phyloP scores from a whole-genome alignment of 2,888 invertebrate species.

The Poecilobothrus nobilitatus region DNA sequence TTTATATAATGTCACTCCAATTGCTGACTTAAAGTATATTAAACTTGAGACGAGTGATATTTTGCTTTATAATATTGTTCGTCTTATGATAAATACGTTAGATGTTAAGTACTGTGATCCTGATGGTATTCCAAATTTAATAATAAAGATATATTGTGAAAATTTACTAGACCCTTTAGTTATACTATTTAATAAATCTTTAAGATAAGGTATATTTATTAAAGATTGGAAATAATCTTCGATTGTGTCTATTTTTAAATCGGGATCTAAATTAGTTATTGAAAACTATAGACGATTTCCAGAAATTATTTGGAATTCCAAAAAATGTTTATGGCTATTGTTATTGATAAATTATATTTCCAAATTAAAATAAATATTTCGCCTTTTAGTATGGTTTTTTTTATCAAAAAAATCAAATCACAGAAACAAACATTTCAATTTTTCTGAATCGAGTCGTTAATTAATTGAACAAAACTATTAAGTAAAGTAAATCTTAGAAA shows the following conservation, averaged over 20 bases:
- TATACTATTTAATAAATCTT: not conserved
- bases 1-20: too few relatives aligned
- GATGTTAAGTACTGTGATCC: not conserved
- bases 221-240: not conserved
- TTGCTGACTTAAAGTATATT: too few relatives aligned
- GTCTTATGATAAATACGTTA: not conserved
- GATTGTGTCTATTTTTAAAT: not conserved
- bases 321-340: not conserved
- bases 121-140: not conserved
- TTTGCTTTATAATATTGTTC: too few relatives aligned
- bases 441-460: not conserved
- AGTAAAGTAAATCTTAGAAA: not conserved
- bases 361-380: not conserved
- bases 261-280: not conserved
- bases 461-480: not conserved
- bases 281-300: not conserved
- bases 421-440: not conserved
- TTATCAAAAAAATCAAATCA: not conserved
- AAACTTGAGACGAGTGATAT: too few relatives aligned
- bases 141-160: not conserved
- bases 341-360: not conserved
- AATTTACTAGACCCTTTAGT: not conserved
- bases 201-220: not conserved
- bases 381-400: not conserved
- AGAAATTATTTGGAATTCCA: not conserved